Base-by-base conservation (phyloP, 2,888 invertebrate species). In the Anoncus sp. region DNA sequence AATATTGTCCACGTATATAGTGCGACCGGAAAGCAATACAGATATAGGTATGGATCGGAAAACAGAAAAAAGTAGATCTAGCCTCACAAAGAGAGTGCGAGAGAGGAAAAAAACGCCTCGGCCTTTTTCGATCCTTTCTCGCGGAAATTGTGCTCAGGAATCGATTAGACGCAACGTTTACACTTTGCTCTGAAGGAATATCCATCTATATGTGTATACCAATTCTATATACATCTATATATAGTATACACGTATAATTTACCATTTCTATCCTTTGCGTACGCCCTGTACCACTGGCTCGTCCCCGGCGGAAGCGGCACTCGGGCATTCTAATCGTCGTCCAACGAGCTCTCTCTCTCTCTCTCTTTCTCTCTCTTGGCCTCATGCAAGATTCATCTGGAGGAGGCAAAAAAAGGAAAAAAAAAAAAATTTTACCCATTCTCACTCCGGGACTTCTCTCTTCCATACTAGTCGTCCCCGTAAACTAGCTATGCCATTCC, bases 381-480 rank as follows among this genome's bases (percentile, higher is more conserved):
- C 80, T 77, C 80, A 80, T 80, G 80, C 77, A 80, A 77, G 63
- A 80, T 80, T 80, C 80, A 80, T 77, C 65, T 66, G 49, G 35
- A 45, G 55, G 22, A 20, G 35, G 27, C 38, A 74, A 65, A 67
- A 24, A 51, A 18, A 38, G 24, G 9, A 47, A 71, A 53, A 51
- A 71, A 51, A 67, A 51, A 57, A 69, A 67, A 38, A 63, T 55
- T 67, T 62, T 10, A 16, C 51, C 16, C 65, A 38, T 20, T 40
- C 55, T 45, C 60, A 12, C 3, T 12, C 5, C 38, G 55, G 62
- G 53, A 31, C 24, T 40, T 59, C 10, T 43, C 49, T 63, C 63
- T 31, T 43, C 51, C 27, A 40, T n/a, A n/a, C n/a, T 24, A 47
- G 40, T 49, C 76, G 40, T 62, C 47, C 45, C 55, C 72, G 67